phyloP scores from a whole-genome alignment of 2,797 vertebrate species.

The Silurus aristotelis region DNA sequence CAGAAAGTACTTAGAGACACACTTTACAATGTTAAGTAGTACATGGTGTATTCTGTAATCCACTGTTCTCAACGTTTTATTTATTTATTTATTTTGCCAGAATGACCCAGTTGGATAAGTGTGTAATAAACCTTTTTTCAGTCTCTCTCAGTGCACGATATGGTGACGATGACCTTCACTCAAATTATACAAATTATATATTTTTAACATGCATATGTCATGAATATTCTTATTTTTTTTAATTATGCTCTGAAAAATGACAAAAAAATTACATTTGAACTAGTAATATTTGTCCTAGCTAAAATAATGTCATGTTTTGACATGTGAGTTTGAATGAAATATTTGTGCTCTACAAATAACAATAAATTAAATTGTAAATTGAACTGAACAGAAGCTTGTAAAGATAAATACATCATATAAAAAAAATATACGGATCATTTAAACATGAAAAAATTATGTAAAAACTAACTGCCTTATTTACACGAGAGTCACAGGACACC shows the following conservation, averaged over 20 bases:
- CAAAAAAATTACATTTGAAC: no score
- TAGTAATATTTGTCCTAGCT: no score
- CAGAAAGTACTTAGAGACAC: constrained; percentile 63
- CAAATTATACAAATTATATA: no score
- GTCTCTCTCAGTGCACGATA: constrained; percentile 74
- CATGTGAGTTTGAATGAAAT: no score
- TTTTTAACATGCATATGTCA: no score
- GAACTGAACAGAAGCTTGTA: no score
- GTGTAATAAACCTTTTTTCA: constrained; percentile 61
- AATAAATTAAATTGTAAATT: no score
- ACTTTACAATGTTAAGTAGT: neutral
- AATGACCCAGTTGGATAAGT: constrained; percentile 63
- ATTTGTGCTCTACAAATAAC: no score
- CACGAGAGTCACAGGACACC: neutral
- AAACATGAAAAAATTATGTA: neutral
- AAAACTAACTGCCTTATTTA: no score
- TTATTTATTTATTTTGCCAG: neutral
- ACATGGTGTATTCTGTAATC: neutral
- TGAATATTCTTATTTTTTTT: no score
- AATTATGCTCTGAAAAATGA: no score
- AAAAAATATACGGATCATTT: neutral
- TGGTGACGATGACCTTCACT: constrained; percentile 77
- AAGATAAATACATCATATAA: neutral
- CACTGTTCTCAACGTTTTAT: neutral
- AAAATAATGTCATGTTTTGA: no score